Percentiles rank a stretch among this genome's conserved stretches.
Conservation (phyloP, 2,113 vertebrate genomes). For the human region DNA sequence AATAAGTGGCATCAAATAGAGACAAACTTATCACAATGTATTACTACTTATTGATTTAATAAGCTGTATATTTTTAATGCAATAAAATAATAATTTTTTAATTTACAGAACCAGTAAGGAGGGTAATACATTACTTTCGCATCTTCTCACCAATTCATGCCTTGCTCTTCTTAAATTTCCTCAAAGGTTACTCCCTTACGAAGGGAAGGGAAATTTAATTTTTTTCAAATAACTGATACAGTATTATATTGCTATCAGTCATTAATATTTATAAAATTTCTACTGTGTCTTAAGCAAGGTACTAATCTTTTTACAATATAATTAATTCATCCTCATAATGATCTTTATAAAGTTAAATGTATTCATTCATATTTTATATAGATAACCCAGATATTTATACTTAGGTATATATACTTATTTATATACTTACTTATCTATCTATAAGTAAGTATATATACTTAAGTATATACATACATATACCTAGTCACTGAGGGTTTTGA, state of each 20-base stretch:
- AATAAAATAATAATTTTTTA: not conserved
- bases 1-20: not conserved
- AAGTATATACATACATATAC: too few species aligned
- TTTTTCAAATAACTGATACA: not conserved
- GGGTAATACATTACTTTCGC: not conserved
- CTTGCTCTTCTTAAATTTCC: not conserved
- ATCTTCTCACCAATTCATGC: not conserved
- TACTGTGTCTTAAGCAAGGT: not conserved
- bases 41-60: not conserved
- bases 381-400: not conserved
- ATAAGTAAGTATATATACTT: too few species aligned
- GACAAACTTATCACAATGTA: not conserved
- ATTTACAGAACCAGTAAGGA: not conserved
- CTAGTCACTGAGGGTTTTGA: not conserved
- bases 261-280: not conserved
- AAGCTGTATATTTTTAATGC: not conserved
- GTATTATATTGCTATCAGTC: not conserved
- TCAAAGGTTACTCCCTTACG: not conserved
- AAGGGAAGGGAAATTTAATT: not conserved
- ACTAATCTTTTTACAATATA: not conserved
- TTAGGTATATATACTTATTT: too few species aligned
- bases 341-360: not conserved
- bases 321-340: not conserved
- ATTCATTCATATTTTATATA: not conserved
- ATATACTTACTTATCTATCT: too few species aligned